phyloP scores from a whole-genome alignment of 2,797 vertebrate genomes.

The Coregonus suidteri region DNA sequence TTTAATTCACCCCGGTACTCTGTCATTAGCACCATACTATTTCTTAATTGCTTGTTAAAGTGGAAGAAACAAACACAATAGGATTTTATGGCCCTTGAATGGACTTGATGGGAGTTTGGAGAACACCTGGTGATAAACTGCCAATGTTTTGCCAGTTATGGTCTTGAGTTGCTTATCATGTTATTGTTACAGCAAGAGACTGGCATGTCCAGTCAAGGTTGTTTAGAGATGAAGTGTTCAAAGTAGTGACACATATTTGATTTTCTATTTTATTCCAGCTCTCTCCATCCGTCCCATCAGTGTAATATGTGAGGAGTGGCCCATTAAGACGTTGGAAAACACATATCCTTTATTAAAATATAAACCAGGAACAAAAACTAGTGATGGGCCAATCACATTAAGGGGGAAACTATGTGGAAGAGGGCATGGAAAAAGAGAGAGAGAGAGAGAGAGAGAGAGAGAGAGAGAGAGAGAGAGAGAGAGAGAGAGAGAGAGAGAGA shows the following conservation, averaged over 20 bases:
- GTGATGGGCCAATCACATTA: conserved; percentile 16
- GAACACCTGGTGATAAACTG: background rate
- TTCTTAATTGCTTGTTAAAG: conserved; percentile 25
- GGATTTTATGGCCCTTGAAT: background rate
- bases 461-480: background rate
- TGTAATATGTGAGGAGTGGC: conserved; percentile 15
- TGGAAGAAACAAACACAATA: conserved; percentile 3
- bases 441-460: background rate
- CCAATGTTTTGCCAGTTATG: conserved; percentile 3
- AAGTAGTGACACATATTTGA: background rate
- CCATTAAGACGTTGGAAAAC: conserved; percentile 51
- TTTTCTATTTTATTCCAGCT: background rate
- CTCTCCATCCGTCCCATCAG: background rate
- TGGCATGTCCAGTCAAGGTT: background rate
- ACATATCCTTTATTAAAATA: conserved; percentile 49
- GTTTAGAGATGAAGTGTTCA: background rate
- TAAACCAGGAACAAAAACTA: conserved; percentile 12
- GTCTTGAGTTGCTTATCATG: background rate
- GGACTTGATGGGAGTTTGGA: background rate
- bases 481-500: background rate
- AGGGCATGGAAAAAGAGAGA: background rate
- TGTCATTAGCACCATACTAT: conserved; percentile 14
- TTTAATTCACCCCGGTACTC: background rate
- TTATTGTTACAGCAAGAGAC: background rate
- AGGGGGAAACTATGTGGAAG: background rate